Conservation (phyloP, 1,140 invertebrate genomes). For the Trigoniulus corallinus region DNA sequence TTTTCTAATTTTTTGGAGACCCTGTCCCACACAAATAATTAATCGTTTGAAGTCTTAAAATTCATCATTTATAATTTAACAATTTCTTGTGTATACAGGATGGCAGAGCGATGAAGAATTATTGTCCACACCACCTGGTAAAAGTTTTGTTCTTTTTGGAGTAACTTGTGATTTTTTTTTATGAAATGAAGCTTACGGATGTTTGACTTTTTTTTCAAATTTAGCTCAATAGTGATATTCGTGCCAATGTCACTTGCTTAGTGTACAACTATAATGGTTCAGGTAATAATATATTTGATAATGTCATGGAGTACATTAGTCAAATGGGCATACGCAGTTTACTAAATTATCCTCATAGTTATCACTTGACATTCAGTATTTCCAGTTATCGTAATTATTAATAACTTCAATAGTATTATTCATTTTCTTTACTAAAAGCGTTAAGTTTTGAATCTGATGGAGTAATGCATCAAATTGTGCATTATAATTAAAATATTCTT, state of each 20-base stretch:
- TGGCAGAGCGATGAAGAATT: constrained; percentile 31
- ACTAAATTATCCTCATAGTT: no score
- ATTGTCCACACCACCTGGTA: constrained; percentile 38
- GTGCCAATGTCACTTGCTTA: constrained; percentile 59
- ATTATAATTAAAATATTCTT: no score
- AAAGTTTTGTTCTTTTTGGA: constrained; percentile 6
- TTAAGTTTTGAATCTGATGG: no score
- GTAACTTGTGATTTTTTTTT: background rate
- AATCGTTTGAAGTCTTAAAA: background rate
- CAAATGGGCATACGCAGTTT: no score
- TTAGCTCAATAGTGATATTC: constrained; percentile 20
- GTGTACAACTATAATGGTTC: constrained; percentile 78
- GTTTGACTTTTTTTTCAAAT: constrained; percentile 12
- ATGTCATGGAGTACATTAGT: no score
- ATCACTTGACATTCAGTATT: no score
- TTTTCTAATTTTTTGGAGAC: no score
- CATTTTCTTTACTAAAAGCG: no score
- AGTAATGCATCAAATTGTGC: no score
- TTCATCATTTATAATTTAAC: background rate
- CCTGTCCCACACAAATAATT: no score
- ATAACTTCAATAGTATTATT: no score
- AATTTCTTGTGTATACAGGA: constrained; percentile 9
- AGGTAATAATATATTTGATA: constrained; percentile 21
- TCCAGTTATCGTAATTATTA: no score
- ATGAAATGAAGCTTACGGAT: background rate